Conservation (phyloP, 2,797 vertebrate species). For the Pseudomugil gertrudae region DNA sequence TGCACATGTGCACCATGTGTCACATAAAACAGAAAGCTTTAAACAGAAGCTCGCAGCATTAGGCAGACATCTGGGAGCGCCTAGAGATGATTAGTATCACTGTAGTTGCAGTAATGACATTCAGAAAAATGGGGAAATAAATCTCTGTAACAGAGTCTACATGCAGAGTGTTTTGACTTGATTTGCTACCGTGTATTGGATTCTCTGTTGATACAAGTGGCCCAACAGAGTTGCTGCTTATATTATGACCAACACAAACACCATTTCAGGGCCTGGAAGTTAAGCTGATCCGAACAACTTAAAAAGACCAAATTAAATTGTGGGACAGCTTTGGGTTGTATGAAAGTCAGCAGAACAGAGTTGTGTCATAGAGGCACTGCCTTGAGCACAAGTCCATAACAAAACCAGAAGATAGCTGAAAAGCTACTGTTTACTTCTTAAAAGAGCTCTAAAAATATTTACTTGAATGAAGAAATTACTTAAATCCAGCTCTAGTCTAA, state of each 20-base stretch:
- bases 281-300: constrained; percentile 55
- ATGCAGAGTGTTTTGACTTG: background rate
- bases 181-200: background rate
- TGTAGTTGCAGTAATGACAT: background rate
- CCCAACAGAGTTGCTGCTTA: background rate
- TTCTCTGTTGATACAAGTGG: background rate
- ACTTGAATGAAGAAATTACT: background rate
- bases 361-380: background rate
- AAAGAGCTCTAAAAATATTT: background rate
- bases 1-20: too few relatives aligned
- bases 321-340: constrained; percentile 44
- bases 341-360: constrained; percentile 54
- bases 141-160: background rate
- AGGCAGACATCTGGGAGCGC: background rate
- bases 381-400: constrained; percentile 21
- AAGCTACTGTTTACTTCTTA: background rate
- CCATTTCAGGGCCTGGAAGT: constrained; percentile 13
- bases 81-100: background rate
- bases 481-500: background rate
- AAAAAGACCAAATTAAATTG: constrained; percentile 65
- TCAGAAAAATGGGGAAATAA: background rate
- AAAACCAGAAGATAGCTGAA: background rate
- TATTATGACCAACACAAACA: background rate
- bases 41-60: too few relatives aligned
- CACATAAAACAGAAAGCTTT: too few relatives aligned